A percentile compares a stretch with the other conserved stretches of the same genome.
phyloP scores from a whole-genome alignment of 2,797 vertebrate genomes.

The Aselliscus stoliczkanus region DNA sequence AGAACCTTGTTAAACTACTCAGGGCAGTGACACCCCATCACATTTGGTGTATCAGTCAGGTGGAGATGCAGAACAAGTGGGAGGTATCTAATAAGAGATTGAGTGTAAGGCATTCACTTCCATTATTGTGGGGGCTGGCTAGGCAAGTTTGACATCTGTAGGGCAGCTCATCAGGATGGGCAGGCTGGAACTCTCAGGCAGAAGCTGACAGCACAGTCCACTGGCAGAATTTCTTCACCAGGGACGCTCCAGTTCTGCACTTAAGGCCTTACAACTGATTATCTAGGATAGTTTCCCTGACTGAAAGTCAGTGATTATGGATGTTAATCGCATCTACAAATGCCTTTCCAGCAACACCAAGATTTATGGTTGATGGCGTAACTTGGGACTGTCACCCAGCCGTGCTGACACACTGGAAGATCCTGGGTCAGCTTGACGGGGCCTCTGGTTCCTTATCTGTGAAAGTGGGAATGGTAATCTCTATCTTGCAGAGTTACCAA shows the following conservation, averaged over 20 bases:
- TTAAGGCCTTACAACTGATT: not conserved
- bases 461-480: not conserved
- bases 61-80: not conserved
- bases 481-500: not conserved
- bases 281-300: not conserved
- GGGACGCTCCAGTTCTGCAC: not conserved
- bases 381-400: not conserved
- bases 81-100: too few relatives aligned
- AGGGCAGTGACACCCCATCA: not conserved
- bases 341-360: not conserved
- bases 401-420: not conserved
- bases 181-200: not conserved
- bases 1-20: not conserved
- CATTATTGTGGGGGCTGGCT: not conserved
- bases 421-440: not conserved
- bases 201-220: too few relatives aligned
- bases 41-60: not conserved
- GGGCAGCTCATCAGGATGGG: not conserved
- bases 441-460: not conserved
- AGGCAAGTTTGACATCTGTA: not conserved
- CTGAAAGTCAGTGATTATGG: too few relatives aligned
- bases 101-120: not conserved
- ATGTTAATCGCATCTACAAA: not conserved
- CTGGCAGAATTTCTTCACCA: not conserved
- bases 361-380: not conserved